These are phyloP conservation scores for Panzeria rudis DNA, from an alignment of 2,888 invertebrate species.

Conservation along the genomic window DNA sequence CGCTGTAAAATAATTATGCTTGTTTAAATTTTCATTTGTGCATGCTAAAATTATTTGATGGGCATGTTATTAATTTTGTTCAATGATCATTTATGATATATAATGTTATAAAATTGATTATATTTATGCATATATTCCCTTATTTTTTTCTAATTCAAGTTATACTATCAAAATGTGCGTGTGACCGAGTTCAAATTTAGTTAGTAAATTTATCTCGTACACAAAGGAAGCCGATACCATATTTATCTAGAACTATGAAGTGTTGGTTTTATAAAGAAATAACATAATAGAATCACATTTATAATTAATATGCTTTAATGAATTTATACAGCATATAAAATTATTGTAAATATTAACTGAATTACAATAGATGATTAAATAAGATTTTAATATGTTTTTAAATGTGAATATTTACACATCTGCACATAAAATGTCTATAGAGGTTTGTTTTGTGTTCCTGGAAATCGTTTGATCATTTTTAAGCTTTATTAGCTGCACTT, in stretches of 20 bases:
- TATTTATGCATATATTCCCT: neutral
- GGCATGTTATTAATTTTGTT: slow-evolving; percentile 36
- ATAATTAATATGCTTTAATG: slow-evolving; percentile 14
- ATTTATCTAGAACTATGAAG: slow-evolving; percentile 15
- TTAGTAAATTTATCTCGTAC: neutral
- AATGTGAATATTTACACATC: too few relatives aligned
- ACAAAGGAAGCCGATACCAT: slow-evolving; percentile 11
- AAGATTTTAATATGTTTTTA: neutral
- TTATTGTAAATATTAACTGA: slow-evolving; percentile 6
- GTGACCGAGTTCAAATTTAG: neutral
- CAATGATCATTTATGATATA: slow-evolving; percentile 32
- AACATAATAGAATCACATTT: slow-evolving; percentile 10
- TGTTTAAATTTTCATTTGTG: slow-evolving; percentile 1
- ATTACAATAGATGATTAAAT: neutral
- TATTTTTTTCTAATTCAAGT: neutral
- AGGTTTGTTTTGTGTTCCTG: too few relatives aligned
- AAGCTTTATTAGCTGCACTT: too few relatives aligned
- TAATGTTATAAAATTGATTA: slow-evolving; percentile 32
- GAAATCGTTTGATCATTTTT: too few relatives aligned
- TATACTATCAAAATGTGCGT: neutral
- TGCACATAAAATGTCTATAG: too few relatives aligned
- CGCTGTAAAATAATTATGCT: slow-evolving; percentile 19
- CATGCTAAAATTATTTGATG: slow-evolving; percentile 27
- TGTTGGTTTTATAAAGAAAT: slow-evolving; percentile 33
- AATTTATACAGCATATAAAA: slow-evolving; percentile 34